Evolutionary conservation across 2,797 vertebrate genomes (phyloP), one percentile per base, ranked within the genome.

Genomic region (Parauchenoglanis ngamensis): DNA sequence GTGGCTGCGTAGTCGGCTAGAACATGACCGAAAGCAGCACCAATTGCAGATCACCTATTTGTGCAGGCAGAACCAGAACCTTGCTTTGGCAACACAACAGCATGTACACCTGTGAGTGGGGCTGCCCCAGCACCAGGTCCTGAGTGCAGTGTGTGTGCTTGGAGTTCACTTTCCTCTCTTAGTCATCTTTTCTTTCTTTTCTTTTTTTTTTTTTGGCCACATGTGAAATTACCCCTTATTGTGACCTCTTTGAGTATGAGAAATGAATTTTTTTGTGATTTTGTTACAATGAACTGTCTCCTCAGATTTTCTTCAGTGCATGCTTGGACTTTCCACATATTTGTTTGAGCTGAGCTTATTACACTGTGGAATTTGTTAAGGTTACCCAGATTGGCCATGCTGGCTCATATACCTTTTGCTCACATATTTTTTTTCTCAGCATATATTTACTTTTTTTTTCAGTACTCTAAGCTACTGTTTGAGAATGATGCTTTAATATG

Each of bases 31-130:
- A 92, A 94, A 94, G 91, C 93, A 95, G 93, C 92, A 95, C 89
- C 95, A 92, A 86, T 91, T 91, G 88, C 93, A 95, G 88, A 35
- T 94, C 86, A 76, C 92, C 88, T 90, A 94, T 90, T 93, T 96
- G 12, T 93, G 95, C 83, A 94, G 87, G 68, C 94, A 96, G 82
- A 96, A 96, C 92, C 93, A 94, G 91, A 92, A 80, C 65, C 91
- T 96, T 91, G 95, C 94, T 70, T 88, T 95, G 56, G 91, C 89
- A 90, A 93, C 95, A 87, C 91, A 93, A 85, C 93, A 95, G 88
- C 95, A 96, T 91, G 92, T 95, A 88, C 93, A 95, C 84, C 91
- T 94, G 96, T 96, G 95, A 96, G 96, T 96, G 91, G 75, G 85
- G 83, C 49, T 49, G 7, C 57, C 67, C 56, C 31, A 59, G 77